These are phyloP conservation scores for Malachius bipustulatus DNA, from an alignment of 2,888 invertebrate species.

Conservation along the genomic window DNA sequence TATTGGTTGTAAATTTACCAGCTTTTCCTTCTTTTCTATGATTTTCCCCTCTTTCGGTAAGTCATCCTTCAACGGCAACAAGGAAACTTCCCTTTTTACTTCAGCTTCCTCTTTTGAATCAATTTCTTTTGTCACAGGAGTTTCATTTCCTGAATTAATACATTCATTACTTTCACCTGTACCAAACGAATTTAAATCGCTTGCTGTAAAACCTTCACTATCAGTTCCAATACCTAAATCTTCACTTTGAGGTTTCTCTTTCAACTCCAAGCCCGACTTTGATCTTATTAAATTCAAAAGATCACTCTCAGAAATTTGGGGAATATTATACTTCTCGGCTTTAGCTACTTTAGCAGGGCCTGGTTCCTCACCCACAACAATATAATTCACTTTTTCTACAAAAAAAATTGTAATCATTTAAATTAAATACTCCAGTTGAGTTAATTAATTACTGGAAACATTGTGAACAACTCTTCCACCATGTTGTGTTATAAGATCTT, in stretches of 20 bases:
- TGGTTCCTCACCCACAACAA: slow-evolving; percentile 75
- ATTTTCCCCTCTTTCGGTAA: slow-evolving; percentile 6
- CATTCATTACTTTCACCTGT: slow-evolving; percentile 14
- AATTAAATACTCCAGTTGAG: not conserved
- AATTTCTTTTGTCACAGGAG: slow-evolving; percentile 9
- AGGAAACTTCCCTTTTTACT: not conserved
- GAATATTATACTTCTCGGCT: slow-evolving; percentile 57
- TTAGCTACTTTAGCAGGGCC: slow-evolving; percentile 77
- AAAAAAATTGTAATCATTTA: slow-evolving; percentile 8
- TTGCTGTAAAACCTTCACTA: not conserved
- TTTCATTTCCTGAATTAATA: slow-evolving; percentile 11
- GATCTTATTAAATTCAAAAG: slow-evolving; percentile 64
- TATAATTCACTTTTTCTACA: slow-evolving; percentile 50
- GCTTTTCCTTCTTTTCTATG: too few species aligned
- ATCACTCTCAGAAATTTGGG: slow-evolving; percentile 68
- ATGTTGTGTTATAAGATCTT: slow-evolving; percentile 59
- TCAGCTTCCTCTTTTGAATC: slow-evolving; percentile 11
- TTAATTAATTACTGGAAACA: slow-evolving; percentile 57
- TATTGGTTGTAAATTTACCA: too few species aligned
- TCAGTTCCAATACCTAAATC: slow-evolving; percentile 21
- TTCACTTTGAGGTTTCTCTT: slow-evolving; percentile 17
- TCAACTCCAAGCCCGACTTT: slow-evolving; percentile 39
- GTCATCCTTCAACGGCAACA: not conserved
- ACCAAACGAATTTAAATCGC: too few species aligned
- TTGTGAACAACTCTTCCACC: slow-evolving; percentile 66